Evolutionary conservation across 2,113 vertebrate species (phyloP).

Genomic region (Columbina picui): DNA sequence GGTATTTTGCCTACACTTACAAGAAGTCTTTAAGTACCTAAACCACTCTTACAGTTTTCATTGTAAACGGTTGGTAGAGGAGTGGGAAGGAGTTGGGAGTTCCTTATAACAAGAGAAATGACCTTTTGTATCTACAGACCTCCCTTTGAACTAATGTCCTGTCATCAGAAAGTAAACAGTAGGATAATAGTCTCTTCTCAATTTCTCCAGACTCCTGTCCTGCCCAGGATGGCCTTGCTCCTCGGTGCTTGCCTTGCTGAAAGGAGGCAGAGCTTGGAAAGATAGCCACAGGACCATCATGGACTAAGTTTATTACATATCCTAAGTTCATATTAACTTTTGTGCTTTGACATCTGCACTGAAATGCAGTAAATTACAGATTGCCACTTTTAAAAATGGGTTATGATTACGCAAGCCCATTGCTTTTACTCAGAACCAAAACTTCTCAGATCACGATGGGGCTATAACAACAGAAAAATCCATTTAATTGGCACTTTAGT

Average conservation of each 20-base stretch:
- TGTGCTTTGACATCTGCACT: not conserved
- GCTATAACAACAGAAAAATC: not conserved
- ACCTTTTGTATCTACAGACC: not conserved
- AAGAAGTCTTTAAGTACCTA: constrained; percentile 10
- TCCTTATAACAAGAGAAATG: constrained; percentile 12
- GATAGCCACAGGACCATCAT: not conserved
- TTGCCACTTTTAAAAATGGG: not conserved
- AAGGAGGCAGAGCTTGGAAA: not conserved
- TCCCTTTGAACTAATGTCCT: constrained; percentile 9
- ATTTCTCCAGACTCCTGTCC: not conserved
- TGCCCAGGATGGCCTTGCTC: not conserved
- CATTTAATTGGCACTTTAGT: not conserved
- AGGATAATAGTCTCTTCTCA: not conserved
- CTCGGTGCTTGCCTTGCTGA: not conserved
- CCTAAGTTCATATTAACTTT: not conserved
- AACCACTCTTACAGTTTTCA: constrained; percentile 1
- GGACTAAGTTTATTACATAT: not conserved
- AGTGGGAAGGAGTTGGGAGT: not conserved
- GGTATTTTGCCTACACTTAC: constrained; percentile 42
- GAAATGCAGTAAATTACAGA: not conserved
- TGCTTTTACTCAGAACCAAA: not conserved
- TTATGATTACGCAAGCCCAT: not conserved
- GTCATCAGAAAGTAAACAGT: not conserved
- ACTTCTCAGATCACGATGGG: not conserved
- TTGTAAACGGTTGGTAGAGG: not conserved